phyloP scores from a whole-genome alignment of 2,888 invertebrate species.

The Andrena praecox region DNA sequence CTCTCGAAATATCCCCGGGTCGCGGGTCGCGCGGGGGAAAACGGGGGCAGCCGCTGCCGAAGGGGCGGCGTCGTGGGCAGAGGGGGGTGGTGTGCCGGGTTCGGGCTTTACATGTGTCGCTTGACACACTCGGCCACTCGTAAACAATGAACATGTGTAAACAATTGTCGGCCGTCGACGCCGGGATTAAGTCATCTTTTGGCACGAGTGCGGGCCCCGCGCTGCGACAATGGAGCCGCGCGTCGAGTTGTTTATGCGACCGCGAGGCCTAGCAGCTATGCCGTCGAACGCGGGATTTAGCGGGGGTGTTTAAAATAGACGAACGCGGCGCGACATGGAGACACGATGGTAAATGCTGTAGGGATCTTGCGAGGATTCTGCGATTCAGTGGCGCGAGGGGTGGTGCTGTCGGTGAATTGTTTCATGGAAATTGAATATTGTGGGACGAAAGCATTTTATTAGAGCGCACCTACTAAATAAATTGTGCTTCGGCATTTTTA shows the following conservation, averaged over 20 bases:
- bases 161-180: constrained; percentile 31
- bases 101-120: constrained; percentile 12
- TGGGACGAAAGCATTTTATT: not conserved
- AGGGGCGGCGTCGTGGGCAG: not conserved
- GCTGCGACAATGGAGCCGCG: constrained; percentile 17
- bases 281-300: not conserved
- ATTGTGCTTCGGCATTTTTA: not conserved
- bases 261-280: not conserved
- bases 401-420: not conserved
- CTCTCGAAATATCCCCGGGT: constrained; percentile 59
- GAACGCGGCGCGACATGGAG: not conserved
- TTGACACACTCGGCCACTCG: constrained; percentile 27
- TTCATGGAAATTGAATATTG: not conserved
- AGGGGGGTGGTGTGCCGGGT: not conserved
- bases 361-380: too few relatives aligned
- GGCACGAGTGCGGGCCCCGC: constrained; percentile 11
- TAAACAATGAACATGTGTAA: constrained; percentile 41
- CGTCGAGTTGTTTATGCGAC: constrained; percentile 7
- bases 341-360: not conserved
- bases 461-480: not conserved
- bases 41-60: not conserved
- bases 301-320: constrained; percentile 2
- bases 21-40: constrained; percentile 11
- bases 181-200: constrained; percentile 48
- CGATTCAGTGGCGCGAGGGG: too few relatives aligned